These are phyloP conservation scores for Alitta virens DNA, from an alignment of 2,888 invertebrate species.

Conservation along the genomic window DNA sequence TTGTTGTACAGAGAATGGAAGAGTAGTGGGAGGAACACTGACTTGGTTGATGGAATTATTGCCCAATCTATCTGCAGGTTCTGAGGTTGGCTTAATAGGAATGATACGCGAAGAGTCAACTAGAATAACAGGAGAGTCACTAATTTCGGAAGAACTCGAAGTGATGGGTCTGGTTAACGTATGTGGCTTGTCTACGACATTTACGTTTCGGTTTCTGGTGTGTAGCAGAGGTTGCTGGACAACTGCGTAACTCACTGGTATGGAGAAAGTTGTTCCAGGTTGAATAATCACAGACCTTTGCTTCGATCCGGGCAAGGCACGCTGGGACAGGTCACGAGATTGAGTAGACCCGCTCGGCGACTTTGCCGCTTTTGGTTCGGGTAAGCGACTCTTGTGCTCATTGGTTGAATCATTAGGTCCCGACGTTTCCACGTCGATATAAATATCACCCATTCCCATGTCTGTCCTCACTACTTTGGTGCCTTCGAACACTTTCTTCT, in stretches of 20 bases:
- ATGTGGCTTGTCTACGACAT: no score
- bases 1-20: no score
- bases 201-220: no score
- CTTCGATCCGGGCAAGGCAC: not conserved
- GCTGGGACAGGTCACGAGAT: no score
- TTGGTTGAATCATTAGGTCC: no score
- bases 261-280: constrained; percentile 37
- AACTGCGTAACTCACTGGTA: constrained; percentile 28
- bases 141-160: not conserved
- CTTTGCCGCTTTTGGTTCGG: no score
- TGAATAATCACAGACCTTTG: constrained; percentile 33
- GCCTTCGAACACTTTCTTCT: not conserved
- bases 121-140: not conserved
- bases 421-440: not conserved
- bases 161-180: no score
- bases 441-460: not conserved
- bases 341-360: no score
- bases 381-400: no score
- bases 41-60: no score
- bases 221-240: not conserved
- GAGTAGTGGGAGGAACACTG: no score
- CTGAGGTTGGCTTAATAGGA: not conserved
- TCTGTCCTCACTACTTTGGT: not conserved
- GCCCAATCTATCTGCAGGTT: no score
- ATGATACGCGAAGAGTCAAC: not conserved